phyloP scores from a whole-genome alignment of 2,113 vertebrate genomes.

The Alaudala cheleensis region DNA sequence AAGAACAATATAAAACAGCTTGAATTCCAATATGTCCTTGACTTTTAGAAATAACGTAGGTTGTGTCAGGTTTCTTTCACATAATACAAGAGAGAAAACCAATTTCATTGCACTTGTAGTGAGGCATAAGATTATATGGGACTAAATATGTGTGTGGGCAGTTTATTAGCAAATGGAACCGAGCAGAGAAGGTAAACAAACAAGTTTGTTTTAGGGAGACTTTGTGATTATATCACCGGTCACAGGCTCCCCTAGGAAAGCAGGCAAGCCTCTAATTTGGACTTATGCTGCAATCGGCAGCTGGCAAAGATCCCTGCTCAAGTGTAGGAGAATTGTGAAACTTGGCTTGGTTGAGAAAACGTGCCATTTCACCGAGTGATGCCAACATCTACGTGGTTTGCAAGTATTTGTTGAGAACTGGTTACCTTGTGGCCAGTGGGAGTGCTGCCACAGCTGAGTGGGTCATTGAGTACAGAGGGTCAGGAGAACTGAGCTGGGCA shows the following conservation, averaged over 20 bases:
- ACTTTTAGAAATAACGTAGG: background rate
- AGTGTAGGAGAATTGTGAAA: background rate
- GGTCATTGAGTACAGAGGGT: background rate
- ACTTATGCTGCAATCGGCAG: background rate
- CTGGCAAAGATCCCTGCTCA: background rate
- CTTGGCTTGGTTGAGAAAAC: background rate
- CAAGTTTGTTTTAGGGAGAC: conserved; percentile 22
- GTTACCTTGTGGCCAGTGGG: background rate
- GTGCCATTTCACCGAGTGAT: rapidly evolving
- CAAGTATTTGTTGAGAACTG: background rate
- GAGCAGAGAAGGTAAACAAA: conserved; percentile 50
- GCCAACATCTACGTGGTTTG: background rate
- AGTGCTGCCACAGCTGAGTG: background rate
- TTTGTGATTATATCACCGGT: background rate
- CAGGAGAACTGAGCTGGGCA: background rate
- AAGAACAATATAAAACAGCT: background rate
- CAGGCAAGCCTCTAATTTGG: conserved; percentile 16
- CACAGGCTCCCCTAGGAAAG: background rate
- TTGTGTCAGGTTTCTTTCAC: background rate
- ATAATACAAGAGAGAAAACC: background rate
- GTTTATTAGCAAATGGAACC: conserved; percentile 54
- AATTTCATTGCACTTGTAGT: background rate
- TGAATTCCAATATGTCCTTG: background rate
- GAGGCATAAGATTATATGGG: conserved; percentile 24
- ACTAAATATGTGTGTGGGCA: conserved; percentile 39